Evolutionary conservation across 2,888 invertebrate genomes (phyloP), one percentile per base, ranked within the genome.

Genomic region (Aquatica leii): DNA sequence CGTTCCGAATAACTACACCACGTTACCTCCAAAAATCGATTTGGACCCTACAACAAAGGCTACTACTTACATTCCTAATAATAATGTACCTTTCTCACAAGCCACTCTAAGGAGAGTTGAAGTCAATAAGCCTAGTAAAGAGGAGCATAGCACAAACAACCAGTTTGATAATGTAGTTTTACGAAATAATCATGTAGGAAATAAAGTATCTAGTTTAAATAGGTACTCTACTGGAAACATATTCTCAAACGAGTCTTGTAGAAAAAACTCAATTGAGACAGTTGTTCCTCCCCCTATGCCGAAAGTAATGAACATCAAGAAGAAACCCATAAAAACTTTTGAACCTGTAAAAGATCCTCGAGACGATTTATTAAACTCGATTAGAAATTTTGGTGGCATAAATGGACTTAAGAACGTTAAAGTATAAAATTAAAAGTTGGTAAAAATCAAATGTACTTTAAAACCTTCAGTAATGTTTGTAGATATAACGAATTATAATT

Each of bases 321-420:
- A 69, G 61, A 78, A 74, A 66, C 24, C 24, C 4, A 37, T 61
- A 18, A 68, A 60, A 65, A 68, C 61, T 58, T 59, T 58, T 11
- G 70, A 70, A 34, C 61, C 69, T 15, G 74, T 77, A 48, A 73
- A 79, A 1, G 90, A 91, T 78, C 84, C 88, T 0, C 82, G 91
- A 48, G 87, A 89, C 70, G 85, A 87, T 72, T 81, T 93, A 31
- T 81, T 93, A 78, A 85, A 87, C 52, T 89, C 90, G 14, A 93
- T 93, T 73, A 83, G 90, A 67, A 88, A 85, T 76, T 92, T 91
- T 68, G 89, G 90, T 9, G 82, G 82, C 4, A 80, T 80, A 60
- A 80, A 80, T 59, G 81, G 81, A 18, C 70, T 82, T 40, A 78
- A 72, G 65, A 66, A 76, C 48, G 76, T 71, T 15, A 79, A 78